Evolutionary conservation across 1,140 invertebrate species (phyloP), one percentile per base, ranked within the genome.

Genomic region (Coelopa frigida): DNA sequence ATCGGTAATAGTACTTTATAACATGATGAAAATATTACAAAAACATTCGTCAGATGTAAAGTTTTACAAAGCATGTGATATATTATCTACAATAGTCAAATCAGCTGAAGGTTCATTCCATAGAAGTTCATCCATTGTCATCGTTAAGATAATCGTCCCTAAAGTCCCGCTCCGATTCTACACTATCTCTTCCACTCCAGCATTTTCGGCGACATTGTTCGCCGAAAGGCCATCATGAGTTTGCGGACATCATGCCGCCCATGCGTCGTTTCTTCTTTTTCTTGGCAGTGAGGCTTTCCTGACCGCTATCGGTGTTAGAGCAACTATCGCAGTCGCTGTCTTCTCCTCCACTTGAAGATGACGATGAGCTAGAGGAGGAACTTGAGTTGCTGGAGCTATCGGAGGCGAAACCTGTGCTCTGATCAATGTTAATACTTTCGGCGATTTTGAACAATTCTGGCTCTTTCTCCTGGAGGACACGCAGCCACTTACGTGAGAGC

Each of bases 351-450:
- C 81, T 80, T 58, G 83, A 82, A 20, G 79, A 83, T 53, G 74
- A 75, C 50, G 70, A 73, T 44, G 74, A 77, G 14, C 78, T 83
- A 3, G 87, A 90, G 43, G 85, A 89, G 36, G 87, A 90, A 27
- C 85, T 90, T 8, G 89, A 93, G 53, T 87, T 90, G 58, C 88
- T 93, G 0, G 88, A 92, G 52, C 88, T 93, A 72, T 97, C 94
- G 4, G 93, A 97, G 10, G 92, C 92, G 22, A 97, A 82, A 6
- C 94, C 93, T 11, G 89, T 93, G 35, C 85, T 82, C 62, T 87
- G 77, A 55, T 80, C 85, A 21, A 95, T 73, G 71, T 97, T 92
- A 56, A 96, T 86, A 55, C 76, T 76, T 54, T 91, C 87, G 12
- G 94, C 90, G 18, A 95, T 70, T 29, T 78, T 75, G 12, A 89